Evolutionary conservation across 2,797 vertebrate genomes (phyloP), one percentile per base, ranked within the genome.

Genomic region (Sebastes iracundus): DNA sequence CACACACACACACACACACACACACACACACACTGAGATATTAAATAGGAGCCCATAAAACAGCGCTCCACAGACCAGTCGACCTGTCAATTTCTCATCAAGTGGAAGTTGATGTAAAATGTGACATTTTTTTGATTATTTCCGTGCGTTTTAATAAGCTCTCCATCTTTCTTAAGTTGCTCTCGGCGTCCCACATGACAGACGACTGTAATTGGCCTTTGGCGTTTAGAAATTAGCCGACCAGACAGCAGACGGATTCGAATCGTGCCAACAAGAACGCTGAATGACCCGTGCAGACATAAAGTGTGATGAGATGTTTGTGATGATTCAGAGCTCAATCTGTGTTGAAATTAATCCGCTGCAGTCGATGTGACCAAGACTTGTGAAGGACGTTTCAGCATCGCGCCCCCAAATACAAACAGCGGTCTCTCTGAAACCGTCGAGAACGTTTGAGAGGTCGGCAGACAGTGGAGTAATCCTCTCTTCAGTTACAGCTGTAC

Each of bases 171-270:
- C 23, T 52, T 12, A 32, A 66, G 20, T 61, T 52, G 42, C 68
- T 66, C 59, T 77, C 38, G 3, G 4, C 69, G 1, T 72, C 71
- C 52, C 68, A 56, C 70, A 33, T 71, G 76, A 38, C 59, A 74
- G 52, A 78, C 63, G 74, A 62, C 67, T 62, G 66, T 10, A 60
- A 55, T 4, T 30, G 81, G 56, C 74, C 79, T 77, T 63, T 75
- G 75, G 2, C 32, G 11, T 71, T 59, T 16, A 22, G 46, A 77
- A 62, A 77, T 60, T 27, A 32, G 13, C 65, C 46, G 53, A n/a
- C 28, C 67, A 79, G 53, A 65, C 72, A 30, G 46, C 82, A 82
- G 82, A 72, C 23, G 42, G 82, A 84, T 75, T 78, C 46, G 2
- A 10, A 30, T 72, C 58, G 55, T 25, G 75, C 76, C 67, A 42